These are phyloP conservation scores for Drosophila sordidula DNA, from an alignment of 2,888 invertebrate species.

Conservation along the genomic window DNA sequence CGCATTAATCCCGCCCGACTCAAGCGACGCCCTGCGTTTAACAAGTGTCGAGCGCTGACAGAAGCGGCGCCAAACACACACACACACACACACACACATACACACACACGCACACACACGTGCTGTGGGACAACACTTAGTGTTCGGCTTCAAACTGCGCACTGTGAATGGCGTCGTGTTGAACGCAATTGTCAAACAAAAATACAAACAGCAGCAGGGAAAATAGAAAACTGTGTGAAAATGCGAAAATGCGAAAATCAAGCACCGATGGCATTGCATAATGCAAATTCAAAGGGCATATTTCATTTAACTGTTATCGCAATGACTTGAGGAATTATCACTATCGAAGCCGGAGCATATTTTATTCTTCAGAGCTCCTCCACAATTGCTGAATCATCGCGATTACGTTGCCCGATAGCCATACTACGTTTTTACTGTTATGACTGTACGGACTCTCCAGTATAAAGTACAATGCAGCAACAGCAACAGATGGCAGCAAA, in stretches of 20 bases:
- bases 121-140: background rate
- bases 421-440: constrained; percentile 21
- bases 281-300: constrained; percentile 29
- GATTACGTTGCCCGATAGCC: constrained; percentile 31
- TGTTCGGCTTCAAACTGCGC: background rate
- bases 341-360: constrained; percentile 18
- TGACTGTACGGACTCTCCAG: background rate
- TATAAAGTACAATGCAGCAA: background rate
- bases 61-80: constrained; percentile 1
- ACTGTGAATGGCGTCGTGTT: constrained; percentile 9
- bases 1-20: constrained; percentile 52
- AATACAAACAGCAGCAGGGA: background rate
- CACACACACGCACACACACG: constrained; percentile 4
- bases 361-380: constrained; percentile 12
- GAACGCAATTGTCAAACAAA: constrained; percentile 7
- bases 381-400: constrained; percentile 39
- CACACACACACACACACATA: constrained; percentile 7
- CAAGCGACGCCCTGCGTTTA: constrained; percentile 26
- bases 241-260: background rate
- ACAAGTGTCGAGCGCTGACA: constrained; percentile 25
- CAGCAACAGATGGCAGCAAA: constrained; percentile 18
- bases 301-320: constrained; percentile 6
- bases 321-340: constrained; percentile 27
- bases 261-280: constrained; percentile 15
- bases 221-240: background rate